Conservation (phyloP, 2,888 invertebrate genomes). For the Philonicus albiceps region DNA sequence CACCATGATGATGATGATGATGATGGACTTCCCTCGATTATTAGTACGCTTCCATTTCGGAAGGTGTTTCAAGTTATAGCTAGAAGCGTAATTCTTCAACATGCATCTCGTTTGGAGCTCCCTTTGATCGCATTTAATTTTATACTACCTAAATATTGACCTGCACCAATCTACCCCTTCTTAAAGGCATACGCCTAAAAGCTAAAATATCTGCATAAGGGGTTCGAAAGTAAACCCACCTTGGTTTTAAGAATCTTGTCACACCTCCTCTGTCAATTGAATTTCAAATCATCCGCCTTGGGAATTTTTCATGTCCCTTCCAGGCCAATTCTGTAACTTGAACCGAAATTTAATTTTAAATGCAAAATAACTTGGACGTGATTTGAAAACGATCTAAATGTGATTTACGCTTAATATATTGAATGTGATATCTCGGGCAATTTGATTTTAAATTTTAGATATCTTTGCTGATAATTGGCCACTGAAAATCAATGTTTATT, state of each 20-base stretch:
- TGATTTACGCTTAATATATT: constrained; percentile 11
- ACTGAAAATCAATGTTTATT: no score
- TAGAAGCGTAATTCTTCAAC: not conserved
- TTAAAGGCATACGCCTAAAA: not conserved
- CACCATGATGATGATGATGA: not conserved
- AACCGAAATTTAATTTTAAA: constrained; percentile 58
- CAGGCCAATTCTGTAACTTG: constrained; percentile 21
- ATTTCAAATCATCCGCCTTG: constrained; percentile 54
- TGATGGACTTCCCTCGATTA: not conserved
- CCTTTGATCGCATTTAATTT: constrained; percentile 1
- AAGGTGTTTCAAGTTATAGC: not conserved
- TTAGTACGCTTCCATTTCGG: not conserved
- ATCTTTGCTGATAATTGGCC: not conserved
- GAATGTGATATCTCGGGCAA: not conserved
- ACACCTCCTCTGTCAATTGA: constrained; percentile 50
- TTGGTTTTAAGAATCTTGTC: constrained; percentile 9
- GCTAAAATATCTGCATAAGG: not conserved
- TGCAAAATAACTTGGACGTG: constrained; percentile 55
- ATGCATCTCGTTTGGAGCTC: not conserved
- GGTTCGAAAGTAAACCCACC: not conserved
- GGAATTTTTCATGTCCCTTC: constrained; percentile 47
- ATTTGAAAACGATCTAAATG: constrained; percentile 50
- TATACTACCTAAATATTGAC: not conserved
- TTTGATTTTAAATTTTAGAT: not conserved
- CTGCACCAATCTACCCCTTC: not conserved